phyloP scores from a whole-genome alignment of 2,888 invertebrate genomes.

The Tyria jacobaeae region DNA sequence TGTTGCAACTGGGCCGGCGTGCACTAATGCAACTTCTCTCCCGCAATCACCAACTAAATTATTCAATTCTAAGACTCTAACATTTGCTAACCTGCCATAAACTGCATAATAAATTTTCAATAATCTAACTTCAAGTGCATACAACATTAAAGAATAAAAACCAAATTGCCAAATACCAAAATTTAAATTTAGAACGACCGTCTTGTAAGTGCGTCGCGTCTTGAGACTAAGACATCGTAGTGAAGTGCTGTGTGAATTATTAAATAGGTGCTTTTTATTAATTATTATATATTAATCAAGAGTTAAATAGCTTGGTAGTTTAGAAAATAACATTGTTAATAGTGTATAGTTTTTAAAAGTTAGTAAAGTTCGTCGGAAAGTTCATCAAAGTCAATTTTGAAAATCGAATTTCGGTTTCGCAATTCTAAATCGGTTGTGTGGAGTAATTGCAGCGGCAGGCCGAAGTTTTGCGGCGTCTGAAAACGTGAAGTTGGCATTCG shows the following conservation, averaged over 20 bases:
- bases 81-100: slow-evolving; percentile 30
- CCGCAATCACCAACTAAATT: slow-evolving; percentile 69
- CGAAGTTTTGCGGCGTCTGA: slow-evolving; percentile 65
- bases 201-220: slow-evolving; percentile 72
- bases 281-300: slow-evolving; percentile 56
- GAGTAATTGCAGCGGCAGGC: slow-evolving; percentile 66
- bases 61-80: slow-evolving; percentile 50
- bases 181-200: slow-evolving; percentile 49
- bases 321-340: slow-evolving; percentile 40
- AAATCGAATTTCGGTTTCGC: slow-evolving; percentile 52
- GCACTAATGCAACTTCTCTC: slow-evolving; percentile 81
- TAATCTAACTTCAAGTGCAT: slow-evolving; percentile 30
- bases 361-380: slow-evolving; percentile 39
- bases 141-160: slow-evolving; percentile 37
- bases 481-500: slow-evolving; percentile 69
- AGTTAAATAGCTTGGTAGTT: slow-evolving; percentile 52
- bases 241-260: slow-evolving; percentile 71
- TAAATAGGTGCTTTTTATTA: slow-evolving; percentile 68
- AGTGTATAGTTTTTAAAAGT: slow-evolving; percentile 41
- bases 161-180: slow-evolving; percentile 37
- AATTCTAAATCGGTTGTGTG: slow-evolving; percentile 58
- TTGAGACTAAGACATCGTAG: slow-evolving; percentile 70
- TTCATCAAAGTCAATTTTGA: slow-evolving; percentile 45
- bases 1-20: slow-evolving; percentile 83
- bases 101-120: slow-evolving; percentile 33